phyloP scores from a whole-genome alignment of 2,113 vertebrate species.

The Menidia beryllina region DNA sequence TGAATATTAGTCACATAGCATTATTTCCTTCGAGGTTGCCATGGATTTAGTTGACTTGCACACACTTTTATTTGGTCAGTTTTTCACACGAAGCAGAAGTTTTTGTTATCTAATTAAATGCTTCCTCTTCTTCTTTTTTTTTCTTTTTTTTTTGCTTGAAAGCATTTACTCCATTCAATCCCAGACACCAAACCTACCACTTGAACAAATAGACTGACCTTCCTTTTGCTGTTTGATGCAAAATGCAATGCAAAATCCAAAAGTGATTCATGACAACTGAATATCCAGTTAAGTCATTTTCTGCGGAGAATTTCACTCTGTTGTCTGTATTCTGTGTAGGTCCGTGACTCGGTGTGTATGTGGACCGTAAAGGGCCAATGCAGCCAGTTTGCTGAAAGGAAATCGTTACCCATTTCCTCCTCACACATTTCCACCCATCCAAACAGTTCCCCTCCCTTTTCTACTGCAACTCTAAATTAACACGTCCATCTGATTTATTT shows the following conservation, averaged over 20 bases:
- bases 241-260: constrained; percentile 15
- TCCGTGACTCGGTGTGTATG: constrained; percentile 16
- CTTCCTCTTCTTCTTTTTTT: too few species aligned
- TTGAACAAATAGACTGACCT: constrained; percentile 15
- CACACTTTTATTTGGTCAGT: too few species aligned
- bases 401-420: constrained; percentile 65
- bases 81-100: too few species aligned
- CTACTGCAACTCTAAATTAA: constrained; percentile 69
- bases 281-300: constrained; percentile 9
- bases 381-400: constrained; percentile 61
- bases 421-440: constrained; percentile 47
- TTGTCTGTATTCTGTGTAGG: constrained; percentile 25
- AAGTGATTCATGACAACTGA: constrained; percentile 24
- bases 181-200: background rate
- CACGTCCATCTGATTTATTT: constrained; percentile 64
- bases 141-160: too few species aligned
- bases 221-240: constrained; percentile 4
- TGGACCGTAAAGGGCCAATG: constrained; percentile 40
- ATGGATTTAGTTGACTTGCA: background rate
- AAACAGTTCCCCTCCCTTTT: constrained; percentile 46
- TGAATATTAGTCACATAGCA: too few species aligned
- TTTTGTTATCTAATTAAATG: too few species aligned
- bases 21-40: background rate
- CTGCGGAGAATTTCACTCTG: constrained; percentile 31
- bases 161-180: too few species aligned